Conservation (phyloP, 2,888 invertebrate species). For the Drepana falcataria region DNA sequence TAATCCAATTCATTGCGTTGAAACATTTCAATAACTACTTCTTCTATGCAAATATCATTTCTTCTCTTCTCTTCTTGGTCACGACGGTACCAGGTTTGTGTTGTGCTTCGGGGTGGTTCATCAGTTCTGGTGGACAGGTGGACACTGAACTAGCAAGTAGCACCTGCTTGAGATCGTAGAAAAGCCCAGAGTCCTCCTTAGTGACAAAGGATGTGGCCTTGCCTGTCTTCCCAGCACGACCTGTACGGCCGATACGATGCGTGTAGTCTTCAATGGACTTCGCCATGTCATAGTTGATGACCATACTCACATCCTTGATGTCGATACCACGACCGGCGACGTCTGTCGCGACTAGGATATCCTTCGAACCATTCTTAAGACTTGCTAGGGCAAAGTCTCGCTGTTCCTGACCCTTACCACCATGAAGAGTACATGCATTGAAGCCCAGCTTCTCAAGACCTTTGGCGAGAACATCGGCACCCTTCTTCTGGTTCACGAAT, state of each 20-base stretch:
- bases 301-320: conserved; percentile 99
- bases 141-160: conserved; percentile 94
- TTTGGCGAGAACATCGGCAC: conserved; percentile 97
- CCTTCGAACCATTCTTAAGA: conserved; percentile 96
- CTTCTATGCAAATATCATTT: conserved; percentile 93
- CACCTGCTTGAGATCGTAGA: conserved; percentile 98
- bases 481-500: conserved; percentile 99
- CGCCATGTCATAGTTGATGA: conserved; percentile 99
- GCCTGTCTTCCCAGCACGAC: conserved; percentile 98
- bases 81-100: conserved; percentile 97
- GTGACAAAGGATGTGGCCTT: conserved; percentile 97
- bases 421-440: conserved; percentile 98
- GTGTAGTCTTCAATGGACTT: conserved; percentile 98
- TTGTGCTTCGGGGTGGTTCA: conserved; percentile 99
- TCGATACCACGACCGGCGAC: conserved; percentile 99
- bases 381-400: conserved; percentile 98
- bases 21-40: conserved; percentile 17
- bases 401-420: conserved; percentile 99
- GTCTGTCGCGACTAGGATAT: conserved; percentile 99
- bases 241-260: conserved; percentile 99
- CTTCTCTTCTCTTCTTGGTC: conserved; percentile 95
- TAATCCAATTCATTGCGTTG: conserved; percentile 5
- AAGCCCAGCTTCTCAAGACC: conserved; percentile 97
- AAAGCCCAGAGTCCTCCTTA: conserved; percentile 95
- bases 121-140: conserved; percentile 95